These are phyloP conservation scores for Xiphydria camelus DNA, from an alignment of 2,888 invertebrate genomes.

Conservation along the genomic window DNA sequence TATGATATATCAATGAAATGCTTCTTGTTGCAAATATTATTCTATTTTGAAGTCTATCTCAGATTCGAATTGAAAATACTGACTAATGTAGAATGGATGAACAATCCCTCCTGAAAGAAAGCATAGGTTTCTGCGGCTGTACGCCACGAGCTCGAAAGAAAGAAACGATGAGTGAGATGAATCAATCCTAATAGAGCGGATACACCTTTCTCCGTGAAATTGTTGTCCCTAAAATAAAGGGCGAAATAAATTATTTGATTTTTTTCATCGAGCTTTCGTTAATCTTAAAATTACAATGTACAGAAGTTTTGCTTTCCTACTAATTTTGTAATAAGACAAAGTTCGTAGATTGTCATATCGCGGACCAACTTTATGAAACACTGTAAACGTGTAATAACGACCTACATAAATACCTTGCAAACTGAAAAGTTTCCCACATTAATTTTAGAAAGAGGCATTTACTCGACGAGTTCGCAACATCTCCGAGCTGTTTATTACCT, in stretches of 20 bases:
- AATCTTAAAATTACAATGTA: slow-evolving; percentile 6
- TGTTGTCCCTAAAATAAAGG: slow-evolving; percentile 30
- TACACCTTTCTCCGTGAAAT: slow-evolving; percentile 34
- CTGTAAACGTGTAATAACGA: too few species aligned
- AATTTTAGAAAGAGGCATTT: slow-evolving; percentile 31
- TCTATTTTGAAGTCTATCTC: neutral
- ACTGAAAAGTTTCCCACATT: slow-evolving; percentile 40
- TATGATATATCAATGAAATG: neutral
- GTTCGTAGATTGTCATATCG: too few species aligned
- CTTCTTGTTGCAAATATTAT: neutral
- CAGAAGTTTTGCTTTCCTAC: too few species aligned
- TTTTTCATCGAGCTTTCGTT: neutral
- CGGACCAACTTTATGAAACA: too few species aligned
- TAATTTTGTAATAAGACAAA: too few species aligned
- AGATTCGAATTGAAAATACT: slow-evolving; percentile 11
- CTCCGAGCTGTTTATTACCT: too few species aligned
- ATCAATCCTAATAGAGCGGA: slow-evolving; percentile 42
- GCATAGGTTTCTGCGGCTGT: slow-evolving; percentile 34
- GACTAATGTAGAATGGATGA: slow-evolving; percentile 41
- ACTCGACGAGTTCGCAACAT: too few species aligned
- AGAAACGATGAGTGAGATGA: slow-evolving; percentile 38
- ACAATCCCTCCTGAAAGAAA: slow-evolving; percentile 38
- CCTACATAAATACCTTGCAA: slow-evolving; percentile 33
- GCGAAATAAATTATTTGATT: slow-evolving; percentile 9
- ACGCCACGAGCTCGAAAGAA: slow-evolving; percentile 36